Evolutionary conservation across 1,140 invertebrate species (phyloP).

Genomic region (Drosophila nigromelanica): DNA sequence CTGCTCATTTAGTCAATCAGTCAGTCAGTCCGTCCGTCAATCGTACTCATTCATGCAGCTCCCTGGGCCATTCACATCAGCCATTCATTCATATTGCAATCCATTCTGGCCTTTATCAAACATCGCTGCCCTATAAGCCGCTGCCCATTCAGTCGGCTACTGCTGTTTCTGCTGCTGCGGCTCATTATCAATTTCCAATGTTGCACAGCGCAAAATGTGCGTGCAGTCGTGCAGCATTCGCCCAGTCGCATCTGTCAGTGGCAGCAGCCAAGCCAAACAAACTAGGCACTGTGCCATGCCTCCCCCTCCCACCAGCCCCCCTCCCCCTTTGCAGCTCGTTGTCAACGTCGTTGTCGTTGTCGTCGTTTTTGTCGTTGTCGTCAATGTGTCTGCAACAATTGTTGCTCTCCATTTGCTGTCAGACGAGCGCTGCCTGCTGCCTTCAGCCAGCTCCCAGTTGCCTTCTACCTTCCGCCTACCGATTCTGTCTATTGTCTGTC

Average conservation of each 20-base stretch:
- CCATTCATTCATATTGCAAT: constrained; percentile 48
- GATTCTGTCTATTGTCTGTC: constrained; percentile 17
- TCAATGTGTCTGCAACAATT: constrained; percentile 81
- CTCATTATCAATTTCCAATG: constrained; percentile 80
- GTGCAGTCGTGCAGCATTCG: constrained; percentile 49
- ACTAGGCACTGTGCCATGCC: constrained; percentile 2
- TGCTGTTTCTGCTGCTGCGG: constrained; percentile 26
- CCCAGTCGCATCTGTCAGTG: constrained; percentile 52
- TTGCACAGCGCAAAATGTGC: constrained; percentile 57
- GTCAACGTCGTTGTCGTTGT: constrained; percentile 19
- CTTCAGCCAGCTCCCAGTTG: neutral
- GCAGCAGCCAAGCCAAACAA: constrained; percentile 20
- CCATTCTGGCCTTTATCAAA: constrained; percentile 42
- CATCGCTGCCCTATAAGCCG: constrained; percentile 66
- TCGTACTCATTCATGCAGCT: constrained; percentile 56
- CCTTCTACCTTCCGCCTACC: neutral
- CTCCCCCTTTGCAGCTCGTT: neutral
- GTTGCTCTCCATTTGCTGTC: constrained; percentile 73
- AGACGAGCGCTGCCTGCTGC: constrained; percentile 14
- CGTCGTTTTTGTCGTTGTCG: constrained; percentile 47
- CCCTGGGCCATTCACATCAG: constrained; percentile 8
- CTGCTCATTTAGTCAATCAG: constrained; percentile 36
- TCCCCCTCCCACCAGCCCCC: neutral
- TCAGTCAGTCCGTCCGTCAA: constrained; percentile 21
- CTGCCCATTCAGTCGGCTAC: constrained; percentile 7